Conservation (phyloP, 2,888 invertebrate genomes). For the Melieria omissa region DNA sequence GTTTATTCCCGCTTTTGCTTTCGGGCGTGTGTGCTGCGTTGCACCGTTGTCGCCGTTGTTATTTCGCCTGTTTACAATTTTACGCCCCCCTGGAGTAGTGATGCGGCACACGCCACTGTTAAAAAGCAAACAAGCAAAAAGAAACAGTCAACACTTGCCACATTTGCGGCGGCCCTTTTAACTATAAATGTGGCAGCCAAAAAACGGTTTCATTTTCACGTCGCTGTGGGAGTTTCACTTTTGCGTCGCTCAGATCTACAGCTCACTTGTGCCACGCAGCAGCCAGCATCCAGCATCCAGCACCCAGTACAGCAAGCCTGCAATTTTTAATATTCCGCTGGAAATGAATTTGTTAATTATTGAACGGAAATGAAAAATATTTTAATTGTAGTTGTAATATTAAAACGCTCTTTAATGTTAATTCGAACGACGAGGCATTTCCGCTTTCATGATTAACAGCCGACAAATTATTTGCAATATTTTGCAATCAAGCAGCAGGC, state of each 20-base stretch:
- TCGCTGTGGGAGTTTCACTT: background rate
- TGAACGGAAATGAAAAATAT: background rate
- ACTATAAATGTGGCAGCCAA: background rate
- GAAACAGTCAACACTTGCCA: background rate
- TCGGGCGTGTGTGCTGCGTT: background rate
- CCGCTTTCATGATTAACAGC: no score
- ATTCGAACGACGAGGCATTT: background rate
- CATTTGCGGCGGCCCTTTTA: background rate
- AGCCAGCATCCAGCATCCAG: no score
- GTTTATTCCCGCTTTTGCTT: background rate
- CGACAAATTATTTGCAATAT: no score
- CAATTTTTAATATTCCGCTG: background rate
- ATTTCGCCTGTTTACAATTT: no score
- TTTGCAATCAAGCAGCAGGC: no score
- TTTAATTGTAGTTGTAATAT: slow-evolving; percentile 1
- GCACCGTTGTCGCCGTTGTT: background rate
- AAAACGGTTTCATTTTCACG: background rate
- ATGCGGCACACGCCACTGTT: background rate
- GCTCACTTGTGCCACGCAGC: no score
- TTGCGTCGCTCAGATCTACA: background rate
- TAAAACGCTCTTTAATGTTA: background rate
- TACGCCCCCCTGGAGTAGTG: background rate
- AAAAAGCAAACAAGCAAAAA: background rate
- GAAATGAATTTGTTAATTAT: slow-evolving; percentile 1
- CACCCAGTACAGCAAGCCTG: no score